phyloP scores from a whole-genome alignment of 2,113 vertebrate genomes.

The Mesitornis unicolor region DNA sequence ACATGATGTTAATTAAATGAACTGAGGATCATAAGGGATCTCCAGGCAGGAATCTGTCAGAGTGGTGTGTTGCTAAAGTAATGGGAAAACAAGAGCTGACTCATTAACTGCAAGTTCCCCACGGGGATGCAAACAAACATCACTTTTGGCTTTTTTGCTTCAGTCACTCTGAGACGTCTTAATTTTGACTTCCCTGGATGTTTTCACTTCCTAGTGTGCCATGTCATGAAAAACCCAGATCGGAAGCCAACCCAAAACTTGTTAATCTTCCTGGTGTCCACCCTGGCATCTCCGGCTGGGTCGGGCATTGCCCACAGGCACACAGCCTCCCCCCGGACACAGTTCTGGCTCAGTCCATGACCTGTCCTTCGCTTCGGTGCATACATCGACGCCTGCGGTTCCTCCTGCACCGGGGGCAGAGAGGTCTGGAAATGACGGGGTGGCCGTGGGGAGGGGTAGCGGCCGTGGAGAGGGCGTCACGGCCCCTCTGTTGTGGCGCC shows the following conservation, averaged over 20 bases:
- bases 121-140: neutral
- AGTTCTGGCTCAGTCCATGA: fast-evolving
- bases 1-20: neutral
- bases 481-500: neutral
- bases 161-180: neutral
- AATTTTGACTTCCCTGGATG: neutral
- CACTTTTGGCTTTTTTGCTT: neutral
- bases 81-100: neutral
- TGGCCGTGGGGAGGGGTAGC: neutral
- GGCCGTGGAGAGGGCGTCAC: neutral
- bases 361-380: fast-evolving
- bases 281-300: neutral
- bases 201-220: neutral
- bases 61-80: neutral
- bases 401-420: neutral
- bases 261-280: neutral
- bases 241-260: neutral
- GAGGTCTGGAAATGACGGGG: neutral
- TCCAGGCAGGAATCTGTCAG: neutral
- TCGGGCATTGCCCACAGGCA: neutral
- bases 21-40: neutral
- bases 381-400: fast-evolving
- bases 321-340: neutral
- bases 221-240: neutral
- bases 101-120: neutral